Evolutionary conservation across 1,140 invertebrate genomes (phyloP), one percentile per base, ranked within the genome.

Genomic region (Trichomalopsis sarcophagae): DNA sequence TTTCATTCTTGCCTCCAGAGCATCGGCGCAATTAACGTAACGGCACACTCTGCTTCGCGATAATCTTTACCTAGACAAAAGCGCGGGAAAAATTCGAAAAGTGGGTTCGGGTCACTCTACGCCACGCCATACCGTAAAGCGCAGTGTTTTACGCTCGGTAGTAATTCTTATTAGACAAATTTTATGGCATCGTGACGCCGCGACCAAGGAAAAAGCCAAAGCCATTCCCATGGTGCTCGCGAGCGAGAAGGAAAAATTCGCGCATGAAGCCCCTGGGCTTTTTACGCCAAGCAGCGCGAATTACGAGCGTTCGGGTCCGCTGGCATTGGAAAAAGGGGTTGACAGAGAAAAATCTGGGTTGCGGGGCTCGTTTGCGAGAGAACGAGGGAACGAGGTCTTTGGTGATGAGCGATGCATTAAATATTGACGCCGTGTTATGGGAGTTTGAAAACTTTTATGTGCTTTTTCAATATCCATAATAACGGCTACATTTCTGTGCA

Each of bases 161-260:
- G 33, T 75, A 75, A 75, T 40, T 75, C 73, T 75, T 75, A 75
- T 75, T 75, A 44, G 73, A 75, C 27, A 75, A 75, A 75, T 75
- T 75, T 36, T 75, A 44, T 4, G 73, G 36, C 33, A 44, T 44
- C 73, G 73, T 44, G 73, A 7, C 6, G 55, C 17, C 73, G 11
- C 6, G 36, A 7, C 73, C 27, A 4, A 44, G 6, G 14, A 30
- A 33, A 33, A 27, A 17, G 2, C 3, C 69, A 13, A 11, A 71
- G 69, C 30, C 69, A 30, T 33, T 71, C 55, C 55, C 55, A 55
- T 55, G 50, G 50, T 11, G 14, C 17, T 5, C 14, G 17, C 13
- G 50, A 17, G 40, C 40, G 40, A 44, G 40, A 9, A 7, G 40
- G 68, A 23, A 69, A 69, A 69, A 69, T 69, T 30, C n/a, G n/a